These are phyloP conservation scores for Pelobates cultripes DNA, from an alignment of 2,797 vertebrate genomes.

Conservation along the genomic window DNA sequence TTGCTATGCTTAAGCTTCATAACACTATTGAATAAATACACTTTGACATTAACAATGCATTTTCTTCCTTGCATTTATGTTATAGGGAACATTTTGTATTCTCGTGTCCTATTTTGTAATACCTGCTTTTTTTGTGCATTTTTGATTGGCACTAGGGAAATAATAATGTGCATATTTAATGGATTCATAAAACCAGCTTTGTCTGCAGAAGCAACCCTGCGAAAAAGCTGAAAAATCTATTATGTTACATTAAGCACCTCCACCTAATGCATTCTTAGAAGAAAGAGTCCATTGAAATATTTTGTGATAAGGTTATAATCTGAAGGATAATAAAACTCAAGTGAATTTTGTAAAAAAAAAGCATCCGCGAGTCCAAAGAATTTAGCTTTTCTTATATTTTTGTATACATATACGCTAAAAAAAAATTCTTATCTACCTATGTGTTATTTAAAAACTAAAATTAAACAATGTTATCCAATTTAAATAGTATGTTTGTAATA, in stretches of 20 bases:
- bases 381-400: no score
- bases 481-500: no score
- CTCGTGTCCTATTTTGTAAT: background rate
- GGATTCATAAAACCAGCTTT: background rate
- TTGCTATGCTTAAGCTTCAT: background rate
- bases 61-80: background rate
- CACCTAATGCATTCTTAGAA: conserved; percentile 16
- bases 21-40: background rate
- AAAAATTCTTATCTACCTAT: no score
- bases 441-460: no score
- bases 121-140: background rate
- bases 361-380: no score
- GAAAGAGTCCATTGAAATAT: no score
- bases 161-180: background rate
- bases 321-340: no score
- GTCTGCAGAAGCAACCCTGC: background rate
- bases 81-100: conserved; percentile 1
- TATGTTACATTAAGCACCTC: conserved; percentile 15
- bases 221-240: background rate
- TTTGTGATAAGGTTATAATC: no score
- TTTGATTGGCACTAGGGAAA: background rate
- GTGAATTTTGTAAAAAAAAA: no score
- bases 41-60: background rate
- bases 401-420: no score
- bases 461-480: no score